A percentile compares a stretch with the other conserved stretches of the same genome.
Evolutionary conservation across 2,113 vertebrate species (phyloP).

Genomic region (Zosterops japonicus): DNA sequence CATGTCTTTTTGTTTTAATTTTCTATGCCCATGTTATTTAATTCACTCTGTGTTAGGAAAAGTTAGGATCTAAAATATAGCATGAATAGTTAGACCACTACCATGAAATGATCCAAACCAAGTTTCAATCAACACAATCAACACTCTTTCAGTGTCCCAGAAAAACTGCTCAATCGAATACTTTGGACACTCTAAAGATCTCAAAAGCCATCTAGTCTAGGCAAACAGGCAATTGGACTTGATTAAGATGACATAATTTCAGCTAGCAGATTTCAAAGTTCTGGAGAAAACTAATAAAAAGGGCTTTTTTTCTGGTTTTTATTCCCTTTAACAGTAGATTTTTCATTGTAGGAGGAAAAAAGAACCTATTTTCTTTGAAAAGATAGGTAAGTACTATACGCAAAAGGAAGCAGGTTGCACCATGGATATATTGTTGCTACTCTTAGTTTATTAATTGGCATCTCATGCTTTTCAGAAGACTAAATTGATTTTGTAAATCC

Average conservation of each 20-base stretch:
- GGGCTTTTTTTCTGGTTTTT: background rate
- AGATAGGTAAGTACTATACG: background rate
- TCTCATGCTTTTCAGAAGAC: background rate
- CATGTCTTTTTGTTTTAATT: background rate
- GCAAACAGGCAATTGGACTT: background rate
- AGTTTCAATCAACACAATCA: background rate
- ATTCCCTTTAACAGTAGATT: background rate
- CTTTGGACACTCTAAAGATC: background rate
- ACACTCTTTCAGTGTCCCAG: background rate
- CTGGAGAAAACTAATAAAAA: background rate
- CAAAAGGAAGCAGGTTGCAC: background rate
- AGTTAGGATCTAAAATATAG: background rate
- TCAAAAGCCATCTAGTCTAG: background rate
- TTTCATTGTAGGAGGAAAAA: background rate
- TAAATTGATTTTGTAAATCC: background rate
- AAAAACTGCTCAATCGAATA: background rate
- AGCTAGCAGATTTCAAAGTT: background rate
- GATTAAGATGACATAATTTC: background rate
- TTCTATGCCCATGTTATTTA: background rate
- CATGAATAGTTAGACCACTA: background rate
- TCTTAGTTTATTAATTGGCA: background rate
- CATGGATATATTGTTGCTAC: background rate
- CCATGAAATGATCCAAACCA: background rate
- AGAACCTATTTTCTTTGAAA: rapidly evolving
- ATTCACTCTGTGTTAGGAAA: background rate